Base-by-base conservation (phyloP, 2,888 invertebrate species). In the Eupelmus urozonus region DNA sequence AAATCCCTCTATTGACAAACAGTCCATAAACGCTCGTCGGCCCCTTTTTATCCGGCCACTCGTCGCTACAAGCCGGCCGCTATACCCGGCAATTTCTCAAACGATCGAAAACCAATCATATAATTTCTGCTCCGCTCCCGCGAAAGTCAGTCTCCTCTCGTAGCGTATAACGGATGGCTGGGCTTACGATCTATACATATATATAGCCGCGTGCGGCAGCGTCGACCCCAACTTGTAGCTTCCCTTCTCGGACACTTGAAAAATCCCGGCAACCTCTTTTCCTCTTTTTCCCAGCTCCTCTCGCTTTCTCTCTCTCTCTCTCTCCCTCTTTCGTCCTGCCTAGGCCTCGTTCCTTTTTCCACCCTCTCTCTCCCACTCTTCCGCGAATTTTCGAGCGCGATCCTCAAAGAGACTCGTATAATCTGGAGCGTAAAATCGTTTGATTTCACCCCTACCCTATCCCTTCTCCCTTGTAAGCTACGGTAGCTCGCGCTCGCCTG, bases 381-480 rank as follows among this genome's bases (percentile, higher is more conserved):
- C 2, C 25, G 29, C 0, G 42, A 62, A 55, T 79, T 71, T 79
- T 65, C 72, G 75, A 53, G 71, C 45, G 53, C 59, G 62, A 53
- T 70, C 62, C 59, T 71, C 74, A 78, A 78, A 80, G 73, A 27
- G 57, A 55, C 53, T 13, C 69, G 69, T n/a, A n/a, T 59, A 88
- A 88, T 88, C 85, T 88, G 84, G 88, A 88, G 87, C 88, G 86
- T 86, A 85, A 88, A 88, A 88, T 87, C 85, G 88, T 87, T 88
- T 87, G 88, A 88, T 88, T 87, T 86, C 84, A 27, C 73, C 42
- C 45, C 27, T 40, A 27, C 16, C 55, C n/a, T 51, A 27, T 18
- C 49, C n/a, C 49, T 13, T n/a, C n/a, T n/a, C n/a, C n/a, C n/a
- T n/a, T n/a, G n/a, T n/a, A n/a, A 34, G 20, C 49, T 42, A 60